Conservation (phyloP, 2,888 invertebrate species). For the Amphipoea lucens region DNA sequence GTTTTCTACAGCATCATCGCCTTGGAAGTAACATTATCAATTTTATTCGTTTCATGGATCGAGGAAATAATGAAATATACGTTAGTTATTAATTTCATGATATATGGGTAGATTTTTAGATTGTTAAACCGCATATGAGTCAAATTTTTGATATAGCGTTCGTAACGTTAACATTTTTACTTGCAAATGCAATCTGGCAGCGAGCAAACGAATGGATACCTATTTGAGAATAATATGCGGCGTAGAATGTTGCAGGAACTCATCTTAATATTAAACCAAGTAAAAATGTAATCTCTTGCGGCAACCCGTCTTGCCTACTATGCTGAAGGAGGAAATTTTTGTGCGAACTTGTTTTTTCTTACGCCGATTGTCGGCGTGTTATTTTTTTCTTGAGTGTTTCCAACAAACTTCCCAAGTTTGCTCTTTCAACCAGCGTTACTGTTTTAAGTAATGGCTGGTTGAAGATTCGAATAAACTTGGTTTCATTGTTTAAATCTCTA, state of each 20-base stretch:
- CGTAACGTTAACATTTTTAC: constrained; percentile 16
- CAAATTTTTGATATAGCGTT: constrained; percentile 3
- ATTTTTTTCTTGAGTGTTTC: constrained; percentile 55
- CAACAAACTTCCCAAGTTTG: constrained; percentile 46
- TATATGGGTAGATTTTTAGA: neutral
- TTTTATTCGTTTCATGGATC: constrained; percentile 6
- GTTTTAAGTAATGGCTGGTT: constrained; percentile 37
- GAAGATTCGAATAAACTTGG: constrained; percentile 17
- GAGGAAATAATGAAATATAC: neutral
- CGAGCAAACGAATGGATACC: constrained; percentile 21
- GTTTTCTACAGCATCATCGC: constrained; percentile 16
- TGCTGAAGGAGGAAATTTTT: constrained; percentile 35
- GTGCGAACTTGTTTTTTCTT: constrained; percentile 51
- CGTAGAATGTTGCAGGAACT: constrained; percentile 46
- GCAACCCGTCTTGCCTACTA: constrained; percentile 28
- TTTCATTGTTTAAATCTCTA: constrained; percentile 14
- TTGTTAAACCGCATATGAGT: neutral
- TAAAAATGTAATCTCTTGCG: constrained; percentile 61
- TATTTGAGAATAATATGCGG: constrained; percentile 41
- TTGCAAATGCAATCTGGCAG: constrained; percentile 37
- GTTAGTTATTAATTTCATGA: neutral
- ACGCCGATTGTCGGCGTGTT: constrained; percentile 42
- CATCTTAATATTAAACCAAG: constrained; percentile 55
- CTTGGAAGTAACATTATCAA: neutral
- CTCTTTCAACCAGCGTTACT: constrained; percentile 35